Evolutionary conservation across 2,888 invertebrate species (phyloP), one percentile per base, ranked within the genome.

Genomic region (Heliconius erato): DNA sequence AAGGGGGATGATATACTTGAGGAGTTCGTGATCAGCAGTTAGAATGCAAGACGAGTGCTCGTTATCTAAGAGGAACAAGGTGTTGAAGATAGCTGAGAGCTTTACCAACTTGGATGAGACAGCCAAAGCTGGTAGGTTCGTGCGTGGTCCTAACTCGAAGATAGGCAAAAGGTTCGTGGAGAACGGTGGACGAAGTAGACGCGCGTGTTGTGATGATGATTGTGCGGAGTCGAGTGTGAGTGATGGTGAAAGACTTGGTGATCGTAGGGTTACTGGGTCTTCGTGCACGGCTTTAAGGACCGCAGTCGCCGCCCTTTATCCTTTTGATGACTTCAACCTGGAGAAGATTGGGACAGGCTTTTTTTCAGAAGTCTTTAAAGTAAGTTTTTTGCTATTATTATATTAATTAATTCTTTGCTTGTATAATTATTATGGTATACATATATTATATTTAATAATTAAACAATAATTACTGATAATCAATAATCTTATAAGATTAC

Each of bases 321-420:
- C 99, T 72, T 97, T 99, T 87, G 99, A 99, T 95, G 99, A 99
- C 96, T 99, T 99, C 94, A 97, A 97, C 87, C 97, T 98, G 92
- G 99, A 99, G 94, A 98, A 98, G 95, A 98, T 99, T 90, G 99
- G 99, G 76, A 97, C 98, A 79, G 99, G 99, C 86, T 99, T 99
- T 96, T 99, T 99, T 96, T 99, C 99, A 7, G 99, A 99, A 96
- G 99, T 99, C 85, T 99, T 98, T 96, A 99, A 99, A 98, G 99
- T 99, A 96, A 96, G 94, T 65, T n/a, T 69, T 32, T 68, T 23
- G 12, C 26, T 9, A 16, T 16, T 72, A 49, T 40, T n/a, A 72
- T 26, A 49, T 6, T 7, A 14, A 14, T 49, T 72, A 28, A n/a
- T 14, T 40, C 3, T 26, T n/a, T 68, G 4, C 28, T 7, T 54